Base-by-base conservation (phyloP, 2,797 vertebrate genomes). In the Sphenodon punctatus region DNA sequence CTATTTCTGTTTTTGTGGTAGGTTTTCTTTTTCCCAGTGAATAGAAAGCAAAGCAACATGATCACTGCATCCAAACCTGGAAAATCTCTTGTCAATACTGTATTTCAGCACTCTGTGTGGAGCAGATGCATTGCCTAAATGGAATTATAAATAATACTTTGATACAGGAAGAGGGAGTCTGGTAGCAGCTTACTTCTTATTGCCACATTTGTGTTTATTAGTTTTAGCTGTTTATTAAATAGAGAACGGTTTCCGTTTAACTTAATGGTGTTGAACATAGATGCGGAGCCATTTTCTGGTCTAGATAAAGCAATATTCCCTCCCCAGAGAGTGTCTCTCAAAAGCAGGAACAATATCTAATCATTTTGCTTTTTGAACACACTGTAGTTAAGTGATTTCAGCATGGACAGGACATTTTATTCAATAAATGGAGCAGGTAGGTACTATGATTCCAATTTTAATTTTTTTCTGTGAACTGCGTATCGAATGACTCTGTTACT, bases 171-270 rank as follows among this genome's bases (percentile, higher is more conserved):
- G 55, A 43, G 77, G 79, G 42, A 85, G 80, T 38, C 75, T 72
- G 81, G 73, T 80, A 88, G 70, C 61, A 80, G 68, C 88, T 88
- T 74, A 51, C 39, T 69, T 74, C 46, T 27, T 76, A 80, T 67
- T 79, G 19, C 32, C 61, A 61, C 5, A n/a, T 43, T 41, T 67
- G 32, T 85, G 58, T 82, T 77, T 85, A 88, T 86, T 88, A 78
- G 53, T 72, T 88, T 83, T 71, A 79, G 60, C 75, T 79, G 19
- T 66, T 79, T 81, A 75, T 92, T 87, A 90, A 88, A 87, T 23
- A 88, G 59, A 41, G 48, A 70, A 70, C 88, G 38, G 58, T 75
- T 92, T 88, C 87, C 92, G 86, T 89, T 80, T 75, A 86, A 63
- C 58, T 1, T 78, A 77, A 81, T 75, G 63, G 46, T 74, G 75